Evolutionary conservation across 2,797 vertebrate genomes (phyloP).

Genomic region (Alcedo quadribrachys): DNA sequence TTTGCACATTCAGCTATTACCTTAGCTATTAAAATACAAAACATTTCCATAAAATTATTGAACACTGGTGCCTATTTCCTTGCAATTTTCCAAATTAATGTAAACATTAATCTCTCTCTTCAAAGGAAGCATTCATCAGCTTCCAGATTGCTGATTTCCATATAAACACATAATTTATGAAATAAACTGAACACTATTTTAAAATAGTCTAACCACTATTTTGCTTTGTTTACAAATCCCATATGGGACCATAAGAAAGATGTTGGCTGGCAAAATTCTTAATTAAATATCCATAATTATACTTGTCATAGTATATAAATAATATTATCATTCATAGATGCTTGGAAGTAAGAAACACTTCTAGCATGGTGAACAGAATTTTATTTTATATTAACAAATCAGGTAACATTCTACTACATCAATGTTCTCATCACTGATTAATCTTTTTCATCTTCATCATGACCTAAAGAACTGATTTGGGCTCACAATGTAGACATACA

Average conservation of each 20-base stretch:
- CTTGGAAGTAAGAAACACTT: neutral
- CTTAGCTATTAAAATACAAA: neutral
- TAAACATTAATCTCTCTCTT: neutral
- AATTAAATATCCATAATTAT: neutral
- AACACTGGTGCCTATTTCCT: neutral
- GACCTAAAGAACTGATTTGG: neutral
- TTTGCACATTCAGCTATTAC: neutral
- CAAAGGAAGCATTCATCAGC: neutral
- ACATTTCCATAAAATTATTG: neutral
- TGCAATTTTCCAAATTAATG: neutral
- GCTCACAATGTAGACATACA: neutral
- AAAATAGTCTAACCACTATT: neutral
- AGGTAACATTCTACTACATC: neutral
- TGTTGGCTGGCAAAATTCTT: neutral
- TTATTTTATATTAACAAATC: neutral
- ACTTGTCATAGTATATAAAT: neutral
- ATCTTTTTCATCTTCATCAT: neutral
- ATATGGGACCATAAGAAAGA: neutral
- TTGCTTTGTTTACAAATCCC: neutral
- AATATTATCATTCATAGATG: neutral
- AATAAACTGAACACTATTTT: neutral
- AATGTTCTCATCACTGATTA: neutral
- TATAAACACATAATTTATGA: neutral
- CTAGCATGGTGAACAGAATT: rapidly evolving
- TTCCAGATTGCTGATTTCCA: neutral